Evolutionary conservation across 2,888 invertebrate genomes (phyloP).

Genomic region (Dicyrtoma fusca): DNA sequence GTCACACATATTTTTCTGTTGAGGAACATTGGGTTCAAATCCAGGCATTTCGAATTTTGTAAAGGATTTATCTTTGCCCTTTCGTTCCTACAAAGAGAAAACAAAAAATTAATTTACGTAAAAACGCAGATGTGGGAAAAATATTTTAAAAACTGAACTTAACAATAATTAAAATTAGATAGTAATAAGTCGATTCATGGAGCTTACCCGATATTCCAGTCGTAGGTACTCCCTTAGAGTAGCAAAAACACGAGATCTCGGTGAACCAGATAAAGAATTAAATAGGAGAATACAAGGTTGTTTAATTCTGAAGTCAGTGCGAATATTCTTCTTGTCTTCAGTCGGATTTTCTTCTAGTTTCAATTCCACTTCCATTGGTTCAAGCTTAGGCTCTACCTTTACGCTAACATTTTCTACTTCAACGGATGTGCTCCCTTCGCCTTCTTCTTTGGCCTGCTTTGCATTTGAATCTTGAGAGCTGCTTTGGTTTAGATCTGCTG

Average conservation of each 20-base stretch:
- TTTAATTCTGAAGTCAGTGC: constrained; percentile 38
- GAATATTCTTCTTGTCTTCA: neutral
- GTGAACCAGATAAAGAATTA: constrained; percentile 83
- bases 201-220: constrained; percentile 75
- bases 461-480: neutral
- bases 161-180: neutral
- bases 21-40: constrained; percentile 88
- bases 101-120: too few species aligned
- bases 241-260: constrained; percentile 80
- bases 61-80: constrained; percentile 70
- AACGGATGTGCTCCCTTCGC: neutral
- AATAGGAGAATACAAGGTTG: constrained; percentile 89
- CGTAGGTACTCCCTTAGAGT: constrained; percentile 89
- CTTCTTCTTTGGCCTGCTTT: neutral
- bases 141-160: too few species aligned
- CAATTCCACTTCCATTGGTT: constrained; percentile 14
- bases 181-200: neutral
- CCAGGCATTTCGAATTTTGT: constrained; percentile 84
- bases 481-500: too few species aligned
- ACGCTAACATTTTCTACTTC: neutral
- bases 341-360: neutral
- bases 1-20: constrained; percentile 95
- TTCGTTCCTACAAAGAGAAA: constrained; percentile 62
- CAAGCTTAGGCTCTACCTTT: neutral
- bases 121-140: too few species aligned